Evolutionary conservation across 1,140 invertebrate species (phyloP), one percentile per base, ranked within the genome.

Genomic region (Himalopsyche phryganea): DNA sequence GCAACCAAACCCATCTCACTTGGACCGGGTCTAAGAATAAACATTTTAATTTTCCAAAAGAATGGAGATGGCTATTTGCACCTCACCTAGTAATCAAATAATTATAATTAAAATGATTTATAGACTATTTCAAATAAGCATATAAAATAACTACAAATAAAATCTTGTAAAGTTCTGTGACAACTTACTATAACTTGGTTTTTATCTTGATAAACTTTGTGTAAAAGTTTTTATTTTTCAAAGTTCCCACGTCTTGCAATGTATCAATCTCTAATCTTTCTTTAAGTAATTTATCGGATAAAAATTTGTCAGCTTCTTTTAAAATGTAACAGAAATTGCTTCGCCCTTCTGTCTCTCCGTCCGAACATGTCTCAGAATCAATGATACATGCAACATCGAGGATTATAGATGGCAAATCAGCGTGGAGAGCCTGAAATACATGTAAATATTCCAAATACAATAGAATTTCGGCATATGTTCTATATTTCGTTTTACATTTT

Each of bases 161-260:
- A n/a, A n/a, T n/a, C n/a, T n/a, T n/a, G n/a, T n/a, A n/a, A n/a
- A 28, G 23, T 28, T 28, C 9, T 40, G 28, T 19, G 20, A 5
- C 65, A 67, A 92, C 93, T 86, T 86, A 98, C 94, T 96, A 98
- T 65, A 98, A 75, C 78, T 96, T 95, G 44, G 96, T 98, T 79
- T 98, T 98, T 13, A 96, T 88, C 85, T 96, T 97, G 66, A 98
- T 97, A 76, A 96, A 97, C 78, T 96, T 97, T 50, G 92, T 93
- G 71, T 93, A 90, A 77, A 96, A 97, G 66, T 87, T 90, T 70
- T 89, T 89, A 69, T 92, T 92, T 65, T 90, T 91, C n/a, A 98
- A 80, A 41, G 93, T 88, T n/a, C 91, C 91, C 46, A 91, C 86
- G 78, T 94, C 92, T 73, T 93, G 91, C 14, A 96, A 76, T 0